Percentiles rank a stretch among this genome's conserved stretches.
Evolutionary conservation across 2,113 vertebrate genomes (phyloP).

Genomic region (Setophaga coronata): DNA sequence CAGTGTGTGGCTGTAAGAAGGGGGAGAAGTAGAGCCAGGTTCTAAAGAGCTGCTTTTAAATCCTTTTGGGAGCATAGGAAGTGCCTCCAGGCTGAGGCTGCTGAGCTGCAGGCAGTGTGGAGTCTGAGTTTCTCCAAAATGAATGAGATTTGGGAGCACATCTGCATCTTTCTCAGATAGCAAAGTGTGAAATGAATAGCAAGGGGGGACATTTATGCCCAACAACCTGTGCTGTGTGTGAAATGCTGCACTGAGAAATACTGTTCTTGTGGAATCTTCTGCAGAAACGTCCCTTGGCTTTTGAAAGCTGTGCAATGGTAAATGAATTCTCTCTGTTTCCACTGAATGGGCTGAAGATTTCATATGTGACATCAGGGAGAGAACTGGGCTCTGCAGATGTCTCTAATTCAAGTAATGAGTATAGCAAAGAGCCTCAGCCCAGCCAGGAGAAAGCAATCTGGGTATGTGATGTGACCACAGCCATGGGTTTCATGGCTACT

Average conservation of each 20-base stretch:
- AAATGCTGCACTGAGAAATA: neutral
- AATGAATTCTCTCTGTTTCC: neutral
- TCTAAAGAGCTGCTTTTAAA: neutral
- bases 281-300: neutral
- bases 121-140: neutral
- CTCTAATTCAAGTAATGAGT: neutral
- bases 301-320: neutral
- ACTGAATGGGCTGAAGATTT: neutral
- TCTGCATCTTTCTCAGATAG: neutral
- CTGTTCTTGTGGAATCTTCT: neutral
- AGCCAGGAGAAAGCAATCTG: neutral
- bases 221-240: neutral
- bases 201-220: neutral
- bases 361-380: neutral
- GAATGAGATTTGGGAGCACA: neutral
- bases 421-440: neutral
- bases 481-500: neutral
- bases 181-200: neutral
- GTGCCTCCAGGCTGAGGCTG: neutral
- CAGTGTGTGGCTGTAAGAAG: neutral
- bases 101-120: neutral
- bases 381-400: neutral
- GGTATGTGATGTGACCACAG: neutral
- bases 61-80: neutral
- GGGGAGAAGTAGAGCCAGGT: neutral